Percentiles rank a stretch among this genome's conserved stretches.
Evolutionary conservation across 30 jellyfish, hydroid and myxozoan species (phyloP).

Genomic region (Aurelia coerulea): DNA sequence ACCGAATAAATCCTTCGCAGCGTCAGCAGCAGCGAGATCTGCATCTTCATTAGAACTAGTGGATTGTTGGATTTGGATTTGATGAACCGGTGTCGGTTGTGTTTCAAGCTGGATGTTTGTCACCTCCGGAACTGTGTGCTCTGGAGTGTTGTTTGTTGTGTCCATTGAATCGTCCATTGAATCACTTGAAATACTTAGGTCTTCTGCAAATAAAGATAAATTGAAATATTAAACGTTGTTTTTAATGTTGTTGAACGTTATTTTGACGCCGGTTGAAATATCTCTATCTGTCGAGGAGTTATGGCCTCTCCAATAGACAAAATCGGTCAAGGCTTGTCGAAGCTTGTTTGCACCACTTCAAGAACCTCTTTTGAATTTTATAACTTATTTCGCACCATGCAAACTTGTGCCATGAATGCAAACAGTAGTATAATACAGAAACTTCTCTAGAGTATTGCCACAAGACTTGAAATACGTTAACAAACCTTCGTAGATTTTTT

Average conservation of each 20-base stretch:
- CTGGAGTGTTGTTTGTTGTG: conserved; percentile 89
- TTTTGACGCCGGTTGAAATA: neutral
- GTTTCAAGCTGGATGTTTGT: conserved; percentile 67
- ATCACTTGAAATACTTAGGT: conserved; percentile 88
- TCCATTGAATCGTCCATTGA: conserved; percentile 98
- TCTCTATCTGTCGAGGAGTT: too few relatives aligned
- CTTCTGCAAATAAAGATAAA: conserved; percentile 63
- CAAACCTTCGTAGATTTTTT: too few relatives aligned
- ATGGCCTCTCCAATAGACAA: too few relatives aligned
- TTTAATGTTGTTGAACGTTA: neutral
- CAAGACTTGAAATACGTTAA: too few relatives aligned
- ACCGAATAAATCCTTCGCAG: conserved; percentile 97
- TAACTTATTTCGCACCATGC: too few relatives aligned
- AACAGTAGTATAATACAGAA: too few relatives aligned
- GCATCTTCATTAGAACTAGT: conserved; percentile 60
- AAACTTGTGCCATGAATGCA: too few relatives aligned
- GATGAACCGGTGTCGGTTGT: conserved; percentile 35
- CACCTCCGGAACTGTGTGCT: conserved; percentile 95
- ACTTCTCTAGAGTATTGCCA: too few relatives aligned
- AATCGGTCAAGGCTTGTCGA: too few relatives aligned
- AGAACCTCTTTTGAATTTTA: too few relatives aligned
- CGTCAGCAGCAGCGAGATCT: conserved; percentile 93
- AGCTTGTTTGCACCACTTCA: too few relatives aligned
- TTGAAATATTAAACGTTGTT: neutral
- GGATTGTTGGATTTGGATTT: conserved; percentile 40